A percentile compares a stretch with the other conserved stretches of the same genome.
These are phyloP conservation scores for Nineta flava DNA, from an alignment of 2,888 invertebrate genomes.

Conservation along the genomic window DNA sequence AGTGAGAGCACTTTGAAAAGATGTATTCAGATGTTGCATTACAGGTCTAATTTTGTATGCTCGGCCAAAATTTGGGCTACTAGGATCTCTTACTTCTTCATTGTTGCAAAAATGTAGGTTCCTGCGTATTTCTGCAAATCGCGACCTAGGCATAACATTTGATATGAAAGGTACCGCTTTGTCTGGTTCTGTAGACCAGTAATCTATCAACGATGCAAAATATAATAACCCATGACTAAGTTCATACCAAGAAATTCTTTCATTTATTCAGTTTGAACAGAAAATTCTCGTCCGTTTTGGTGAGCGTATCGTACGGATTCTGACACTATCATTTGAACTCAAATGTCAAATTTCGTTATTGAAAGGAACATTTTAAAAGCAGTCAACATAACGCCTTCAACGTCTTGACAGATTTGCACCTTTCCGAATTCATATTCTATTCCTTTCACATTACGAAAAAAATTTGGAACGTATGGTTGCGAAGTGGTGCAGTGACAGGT, in stretches of 20 bases:
- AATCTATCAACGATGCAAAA: background rate
- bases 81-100: background rate
- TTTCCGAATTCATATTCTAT: background rate
- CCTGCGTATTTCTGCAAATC: background rate
- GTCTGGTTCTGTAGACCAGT: background rate
- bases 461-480: too few relatives aligned
- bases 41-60: background rate
- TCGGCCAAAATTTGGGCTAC: background rate
- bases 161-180: background rate
- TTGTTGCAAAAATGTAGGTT: background rate
- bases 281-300: background rate
- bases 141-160: background rate
- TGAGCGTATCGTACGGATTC: background rate
- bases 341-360: background rate
- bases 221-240: background rate
- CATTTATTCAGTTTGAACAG: background rate
- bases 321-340: background rate
- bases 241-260: background rate
- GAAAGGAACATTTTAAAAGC: background rate
- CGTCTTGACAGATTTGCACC: background rate
- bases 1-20: background rate
- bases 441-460: too few relatives aligned
- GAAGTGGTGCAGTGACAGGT: too few relatives aligned
- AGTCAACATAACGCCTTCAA: background rate
- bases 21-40: background rate